These are phyloP conservation scores for Perithous albicinctus DNA, from an alignment of 2,888 invertebrate species.

Conservation along the genomic window DNA sequence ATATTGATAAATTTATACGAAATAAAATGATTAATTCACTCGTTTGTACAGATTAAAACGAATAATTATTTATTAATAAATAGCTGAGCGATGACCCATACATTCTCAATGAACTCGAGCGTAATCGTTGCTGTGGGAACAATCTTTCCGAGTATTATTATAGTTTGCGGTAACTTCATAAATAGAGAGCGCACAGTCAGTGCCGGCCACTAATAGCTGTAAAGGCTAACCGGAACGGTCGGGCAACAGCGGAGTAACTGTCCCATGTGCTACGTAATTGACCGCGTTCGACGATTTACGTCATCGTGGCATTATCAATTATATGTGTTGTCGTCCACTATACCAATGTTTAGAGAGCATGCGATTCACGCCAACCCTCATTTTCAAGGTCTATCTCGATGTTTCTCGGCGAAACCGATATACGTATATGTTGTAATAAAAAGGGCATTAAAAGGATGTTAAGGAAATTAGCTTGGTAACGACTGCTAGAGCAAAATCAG, in stretches of 20 bases:
- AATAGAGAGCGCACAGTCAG: conserved; percentile 6
- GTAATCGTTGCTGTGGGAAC: conserved; percentile 10
- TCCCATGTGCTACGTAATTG: conserved; percentile 42
- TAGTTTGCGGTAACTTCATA: conserved; percentile 20
- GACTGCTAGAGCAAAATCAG: neutral
- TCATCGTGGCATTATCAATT: conserved; percentile 48
- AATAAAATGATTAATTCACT: neutral
- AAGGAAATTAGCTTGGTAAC: neutral
- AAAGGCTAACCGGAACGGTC: conserved; percentile 19
- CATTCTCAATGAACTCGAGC: conserved; percentile 42
- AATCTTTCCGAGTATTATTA: conserved; percentile 6
- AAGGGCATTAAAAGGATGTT: neutral
- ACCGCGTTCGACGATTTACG: conserved; percentile 42
- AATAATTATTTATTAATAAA: conserved; percentile 5
- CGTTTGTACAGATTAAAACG: neutral
- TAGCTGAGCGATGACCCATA: neutral
- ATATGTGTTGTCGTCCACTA: conserved; percentile 5
- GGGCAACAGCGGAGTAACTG: conserved; percentile 4
- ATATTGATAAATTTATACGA: neutral
- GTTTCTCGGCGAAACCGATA: neutral
- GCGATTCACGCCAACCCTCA: neutral
- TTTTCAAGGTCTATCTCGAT: neutral
- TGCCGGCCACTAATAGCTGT: neutral
- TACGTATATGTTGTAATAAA: no score
- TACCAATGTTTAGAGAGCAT: neutral